Evolutionary conservation across 2,113 vertebrate genomes (phyloP).

Genomic region (Antigone vipio): DNA sequence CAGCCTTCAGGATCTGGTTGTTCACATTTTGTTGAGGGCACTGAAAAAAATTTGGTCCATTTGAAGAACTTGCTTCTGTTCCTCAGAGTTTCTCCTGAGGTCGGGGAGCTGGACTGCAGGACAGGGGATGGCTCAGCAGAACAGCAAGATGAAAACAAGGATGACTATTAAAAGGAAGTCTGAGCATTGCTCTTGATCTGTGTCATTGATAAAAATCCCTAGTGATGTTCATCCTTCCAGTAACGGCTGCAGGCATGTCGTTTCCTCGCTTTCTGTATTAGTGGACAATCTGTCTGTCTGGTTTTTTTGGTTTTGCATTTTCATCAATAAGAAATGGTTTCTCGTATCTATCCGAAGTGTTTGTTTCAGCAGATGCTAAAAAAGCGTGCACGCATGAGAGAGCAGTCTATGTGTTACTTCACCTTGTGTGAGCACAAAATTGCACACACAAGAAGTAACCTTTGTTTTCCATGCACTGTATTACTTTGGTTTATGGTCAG

Average conservation of each 20-base stretch:
- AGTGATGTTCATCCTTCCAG: background rate
- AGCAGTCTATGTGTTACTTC: background rate
- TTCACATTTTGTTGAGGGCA: background rate
- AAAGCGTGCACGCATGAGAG: background rate
- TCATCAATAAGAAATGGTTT: background rate
- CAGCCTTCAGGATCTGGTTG: background rate
- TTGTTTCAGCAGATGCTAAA: background rate
- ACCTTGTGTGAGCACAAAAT: background rate
- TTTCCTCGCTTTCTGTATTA: background rate
- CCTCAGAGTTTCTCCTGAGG: background rate
- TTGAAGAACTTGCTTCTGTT: background rate
- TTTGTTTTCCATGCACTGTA: background rate
- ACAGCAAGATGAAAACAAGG: background rate
- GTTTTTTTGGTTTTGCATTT: background rate
- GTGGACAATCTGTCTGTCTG: background rate
- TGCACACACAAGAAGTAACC: fast-evolving
- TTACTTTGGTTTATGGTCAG: background rate
- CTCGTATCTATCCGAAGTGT: background rate
- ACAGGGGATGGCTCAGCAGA: background rate
- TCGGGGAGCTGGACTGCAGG: background rate
- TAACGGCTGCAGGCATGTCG: background rate
- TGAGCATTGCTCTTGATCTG: background rate
- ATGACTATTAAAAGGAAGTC: background rate
- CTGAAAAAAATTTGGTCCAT: background rate
- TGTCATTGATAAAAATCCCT: conserved; percentile 7